Base-by-base conservation (phyloP, 92 coral and sea anemone species). In the Siderastrea siderea region DNA sequence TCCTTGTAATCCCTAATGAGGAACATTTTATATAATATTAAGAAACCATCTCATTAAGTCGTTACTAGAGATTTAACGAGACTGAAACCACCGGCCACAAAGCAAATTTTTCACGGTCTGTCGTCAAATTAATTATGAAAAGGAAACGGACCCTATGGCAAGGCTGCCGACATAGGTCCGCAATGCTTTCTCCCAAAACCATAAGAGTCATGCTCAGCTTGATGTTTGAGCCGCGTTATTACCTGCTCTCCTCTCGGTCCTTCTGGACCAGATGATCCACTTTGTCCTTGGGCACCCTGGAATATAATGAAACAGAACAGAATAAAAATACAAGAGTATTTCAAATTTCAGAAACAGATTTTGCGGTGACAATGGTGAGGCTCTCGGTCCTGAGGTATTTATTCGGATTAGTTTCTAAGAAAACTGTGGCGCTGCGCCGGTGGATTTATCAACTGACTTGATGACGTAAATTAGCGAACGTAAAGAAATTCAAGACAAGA, bases 181-280 rank as follows among this genome's bases (percentile, higher is more conserved):
- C 38, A 26, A 0, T 26, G 38, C 38, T 26, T 26, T 59, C 16
- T 6, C 63, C 12, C 3, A 11, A 11, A 6, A 7, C 3, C 63
- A 59, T 7, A 59, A 15, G 5, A n/a, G 4, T 1, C 6, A 70
- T 9, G 9, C 5, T 46, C 5, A 12, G 53, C 7, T 46, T 46
- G 3, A 13, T 6, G 6, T 70, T 12, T 49, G 8, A 7, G 75
- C 17, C 9, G 7, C 3, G 57, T 38, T 49, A 3, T 80, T 57
- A 80, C 84, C 74, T 65, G 74, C 1, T 50, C 38, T 51, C 84
- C 84, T 12, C 74, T 64, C 66, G 58, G 7, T 38, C 84, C 84
- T 8, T 4, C 12, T 2, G 74, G 26, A 26, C 84, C 84, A 68
- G 11, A 11, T 51, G 15, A 11, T 15, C 84, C 84, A 12, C 50